Percentiles rank a stretch among this genome's conserved stretches.
Conservation (phyloP, 2,113 vertebrate genomes). For the Lepus timidus region DNA sequence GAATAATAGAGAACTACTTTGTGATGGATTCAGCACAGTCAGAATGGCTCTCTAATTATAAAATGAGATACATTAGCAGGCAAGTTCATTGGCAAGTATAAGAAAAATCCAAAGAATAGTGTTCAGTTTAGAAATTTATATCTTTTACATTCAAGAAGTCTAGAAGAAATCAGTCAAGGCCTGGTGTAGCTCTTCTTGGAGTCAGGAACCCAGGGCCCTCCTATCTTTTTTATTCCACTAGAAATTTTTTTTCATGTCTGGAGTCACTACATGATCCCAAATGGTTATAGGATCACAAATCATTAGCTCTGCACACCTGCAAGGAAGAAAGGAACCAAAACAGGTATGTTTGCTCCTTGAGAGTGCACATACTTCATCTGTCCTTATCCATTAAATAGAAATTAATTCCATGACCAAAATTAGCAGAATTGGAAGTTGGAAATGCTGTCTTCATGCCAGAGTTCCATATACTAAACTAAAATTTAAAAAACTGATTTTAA, state of each 20-base stretch:
- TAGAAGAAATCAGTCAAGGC: not conserved
- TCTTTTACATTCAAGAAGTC: conserved; percentile 40
- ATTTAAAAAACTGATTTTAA: not conserved
- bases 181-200: not conserved
- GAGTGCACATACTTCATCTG: not conserved
- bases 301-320: not conserved
- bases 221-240: not conserved
- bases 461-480: not conserved
- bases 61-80: not conserved
- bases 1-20: not conserved
- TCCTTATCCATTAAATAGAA: not conserved
- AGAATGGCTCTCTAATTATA: conserved; percentile 45
- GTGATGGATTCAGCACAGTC: not conserved
- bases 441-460: not conserved
- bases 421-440: not conserved
- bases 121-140: conserved; percentile 1
- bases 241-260: not conserved
- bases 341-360: not conserved
- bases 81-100: conserved; percentile 6
- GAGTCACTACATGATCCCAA: not conserved
- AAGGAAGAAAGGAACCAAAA: not conserved
- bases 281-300: not conserved
- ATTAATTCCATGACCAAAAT: not conserved
- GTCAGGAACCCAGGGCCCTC: not conserved
- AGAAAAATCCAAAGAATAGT: not conserved